Conservation (phyloP, 30 jellyfish, hydroid and myxozoan species). For the Rhopilema esculentum region DNA sequence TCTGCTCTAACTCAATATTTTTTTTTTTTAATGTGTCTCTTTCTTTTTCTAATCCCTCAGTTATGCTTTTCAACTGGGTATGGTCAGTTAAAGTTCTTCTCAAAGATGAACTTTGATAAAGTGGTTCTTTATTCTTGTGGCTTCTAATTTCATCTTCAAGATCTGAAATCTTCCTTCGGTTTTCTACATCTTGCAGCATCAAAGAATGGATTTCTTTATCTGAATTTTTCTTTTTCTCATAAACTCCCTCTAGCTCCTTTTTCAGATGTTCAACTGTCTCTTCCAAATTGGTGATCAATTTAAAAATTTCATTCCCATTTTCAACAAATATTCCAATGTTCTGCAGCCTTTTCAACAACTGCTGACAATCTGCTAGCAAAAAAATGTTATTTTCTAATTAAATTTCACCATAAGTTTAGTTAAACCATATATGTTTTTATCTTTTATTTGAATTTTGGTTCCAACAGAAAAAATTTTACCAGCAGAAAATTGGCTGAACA, state of each 20-base stretch:
- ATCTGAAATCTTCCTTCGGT: slow-evolving; percentile 10
- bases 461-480: too few species aligned
- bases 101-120: not conserved
- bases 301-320: slow-evolving; percentile 3
- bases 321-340: slow-evolving; percentile 13
- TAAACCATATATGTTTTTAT: too few species aligned
- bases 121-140: not conserved
- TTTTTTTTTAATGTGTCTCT: slow-evolving; percentile 3
- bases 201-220: slow-evolving; percentile 5
- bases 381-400: not conserved
- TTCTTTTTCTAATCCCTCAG: slow-evolving; percentile 13
- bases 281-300: slow-evolving; percentile 1
- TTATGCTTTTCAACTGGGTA: not conserved
- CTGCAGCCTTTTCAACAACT: not conserved
- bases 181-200: slow-evolving; percentile 22
- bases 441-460: too few species aligned
- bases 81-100: not conserved
- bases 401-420: not conserved
- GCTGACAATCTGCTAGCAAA: not conserved
- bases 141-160: slow-evolving; percentile 8
- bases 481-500: too few species aligned
- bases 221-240: not conserved
- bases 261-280: slow-evolving; percentile 15
- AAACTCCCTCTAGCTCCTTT: not conserved
- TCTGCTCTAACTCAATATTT: not conserved